Conservation (phyloP, 1,140 invertebrate species). For the Coptotermes formosanus region DNA sequence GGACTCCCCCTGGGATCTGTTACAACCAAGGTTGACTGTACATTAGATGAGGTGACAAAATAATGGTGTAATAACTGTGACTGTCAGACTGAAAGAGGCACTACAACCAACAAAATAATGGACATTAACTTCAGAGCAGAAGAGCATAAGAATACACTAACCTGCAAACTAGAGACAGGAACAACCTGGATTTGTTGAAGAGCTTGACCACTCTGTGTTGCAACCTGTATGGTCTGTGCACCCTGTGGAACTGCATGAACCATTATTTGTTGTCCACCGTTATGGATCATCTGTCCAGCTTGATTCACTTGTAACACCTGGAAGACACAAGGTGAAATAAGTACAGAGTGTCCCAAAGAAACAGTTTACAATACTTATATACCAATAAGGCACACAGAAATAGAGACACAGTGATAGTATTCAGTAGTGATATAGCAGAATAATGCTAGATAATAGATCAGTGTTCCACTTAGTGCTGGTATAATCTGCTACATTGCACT, state of each 20-base stretch:
- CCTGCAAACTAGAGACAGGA: slow-evolving; percentile 58
- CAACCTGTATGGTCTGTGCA: slow-evolving; percentile 62
- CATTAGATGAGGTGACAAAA: too few relatives aligned
- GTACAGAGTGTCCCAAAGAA: background rate
- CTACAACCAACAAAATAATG: too few relatives aligned
- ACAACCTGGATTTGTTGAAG: slow-evolving; percentile 63
- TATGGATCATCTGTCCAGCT: slow-evolving; percentile 51
- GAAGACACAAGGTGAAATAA: background rate
- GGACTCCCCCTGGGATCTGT: too few relatives aligned
- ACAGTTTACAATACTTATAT: background rate
- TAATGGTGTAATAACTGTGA: too few relatives aligned
- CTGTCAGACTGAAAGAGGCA: too few relatives aligned
- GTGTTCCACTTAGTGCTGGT: too few relatives aligned
- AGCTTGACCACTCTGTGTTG: slow-evolving; percentile 54
- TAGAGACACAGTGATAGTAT: background rate
- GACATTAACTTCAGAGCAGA: too few relatives aligned
- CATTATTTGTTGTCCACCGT: slow-evolving; percentile 49
- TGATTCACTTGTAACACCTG: slow-evolving; percentile 55
- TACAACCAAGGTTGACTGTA: too few relatives aligned
- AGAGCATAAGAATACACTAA: slow-evolving; percentile 36
- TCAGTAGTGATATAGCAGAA: too few relatives aligned
- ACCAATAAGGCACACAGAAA: slow-evolving; percentile 10
- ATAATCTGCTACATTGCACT: too few relatives aligned
- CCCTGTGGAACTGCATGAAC: slow-evolving; percentile 46
- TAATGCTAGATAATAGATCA: too few relatives aligned